Conservation (phyloP, 1,140 invertebrate species). For the Drosophila mayri region DNA sequence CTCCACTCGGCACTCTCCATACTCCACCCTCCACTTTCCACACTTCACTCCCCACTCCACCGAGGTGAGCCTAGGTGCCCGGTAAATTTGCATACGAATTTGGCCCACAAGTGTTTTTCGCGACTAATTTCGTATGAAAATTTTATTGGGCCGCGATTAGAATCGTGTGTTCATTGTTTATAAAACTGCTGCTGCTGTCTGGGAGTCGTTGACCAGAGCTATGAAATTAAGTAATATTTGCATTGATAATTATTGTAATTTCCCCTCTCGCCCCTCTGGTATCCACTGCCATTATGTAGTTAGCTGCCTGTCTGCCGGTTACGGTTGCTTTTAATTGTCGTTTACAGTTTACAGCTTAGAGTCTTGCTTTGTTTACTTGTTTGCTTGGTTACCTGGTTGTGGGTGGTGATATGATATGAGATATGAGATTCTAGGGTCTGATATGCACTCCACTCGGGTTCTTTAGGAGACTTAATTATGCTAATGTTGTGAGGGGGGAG, state of each 20-base stretch:
- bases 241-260: constrained; percentile 36
- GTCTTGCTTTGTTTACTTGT: constrained; percentile 22
- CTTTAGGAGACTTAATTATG: constrained; percentile 29
- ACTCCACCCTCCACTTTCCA: no score
- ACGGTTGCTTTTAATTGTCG: constrained; percentile 52
- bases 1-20: background rate
- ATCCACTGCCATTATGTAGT: constrained; percentile 18
- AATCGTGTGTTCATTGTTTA: constrained; percentile 74
- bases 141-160: constrained; percentile 73
- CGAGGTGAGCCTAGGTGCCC: constrained; percentile 4
- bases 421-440: constrained; percentile 26
- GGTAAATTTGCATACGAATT: constrained; percentile 68
- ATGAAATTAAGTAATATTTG: constrained; percentile 51
- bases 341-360: constrained; percentile 22
- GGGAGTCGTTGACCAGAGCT: constrained; percentile 43
- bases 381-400: constrained; percentile 11
- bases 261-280: background rate
- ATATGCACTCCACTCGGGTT: constrained; percentile 17
- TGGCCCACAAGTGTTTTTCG: constrained; percentile 69
- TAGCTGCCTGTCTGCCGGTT: constrained; percentile 19
- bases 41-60: no score
- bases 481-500: background rate
- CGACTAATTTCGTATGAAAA: constrained; percentile 77
- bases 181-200: constrained; percentile 2
- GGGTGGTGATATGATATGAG: constrained; percentile 63